phyloP scores from a whole-genome alignment of 2,113 vertebrate species.

The Nothobranchius furzeri region DNA sequence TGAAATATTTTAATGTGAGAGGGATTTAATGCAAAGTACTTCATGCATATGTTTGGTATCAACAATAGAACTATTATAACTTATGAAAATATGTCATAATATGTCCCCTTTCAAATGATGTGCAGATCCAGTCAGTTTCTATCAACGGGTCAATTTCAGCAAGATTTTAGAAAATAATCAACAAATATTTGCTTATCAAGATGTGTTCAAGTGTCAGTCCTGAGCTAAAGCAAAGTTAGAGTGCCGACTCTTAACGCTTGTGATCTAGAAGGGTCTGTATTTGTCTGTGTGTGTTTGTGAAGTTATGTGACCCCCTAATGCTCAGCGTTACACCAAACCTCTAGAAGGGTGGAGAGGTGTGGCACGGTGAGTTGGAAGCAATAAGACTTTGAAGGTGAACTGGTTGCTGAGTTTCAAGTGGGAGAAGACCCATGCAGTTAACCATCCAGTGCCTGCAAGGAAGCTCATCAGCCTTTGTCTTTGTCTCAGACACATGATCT shows the following conservation, averaged over 20 bases:
- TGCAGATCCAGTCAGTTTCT: no score
- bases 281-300: not conserved
- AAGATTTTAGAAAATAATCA: no score
- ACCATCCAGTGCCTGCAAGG: slow-evolving; percentile 17
- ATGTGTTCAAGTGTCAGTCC: no score
- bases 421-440: slow-evolving; percentile 2
- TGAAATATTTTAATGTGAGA: no score
- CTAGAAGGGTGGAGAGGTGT: slow-evolving; percentile 32
- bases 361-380: not conserved
- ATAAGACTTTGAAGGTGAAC: slow-evolving; percentile 18
- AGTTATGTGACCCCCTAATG: slow-evolving; percentile 22
- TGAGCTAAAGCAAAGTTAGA: not conserved
- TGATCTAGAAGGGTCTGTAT: not conserved
- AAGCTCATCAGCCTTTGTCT: slow-evolving; percentile 22
- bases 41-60: no score
- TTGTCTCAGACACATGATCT: slow-evolving; percentile 24
- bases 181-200: no score
- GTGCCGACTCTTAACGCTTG: not conserved
- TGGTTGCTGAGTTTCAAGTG: slow-evolving; percentile 13
- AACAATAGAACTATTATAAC: no score
- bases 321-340: slow-evolving; percentile 8
- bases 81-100: no score
- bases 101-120: no score
- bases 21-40: no score
- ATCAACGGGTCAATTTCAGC: no score